Evolutionary conservation across 2,888 invertebrate species (phyloP), one percentile per base, ranked within the genome.

Genomic region (Abrostola tripartita): DNA sequence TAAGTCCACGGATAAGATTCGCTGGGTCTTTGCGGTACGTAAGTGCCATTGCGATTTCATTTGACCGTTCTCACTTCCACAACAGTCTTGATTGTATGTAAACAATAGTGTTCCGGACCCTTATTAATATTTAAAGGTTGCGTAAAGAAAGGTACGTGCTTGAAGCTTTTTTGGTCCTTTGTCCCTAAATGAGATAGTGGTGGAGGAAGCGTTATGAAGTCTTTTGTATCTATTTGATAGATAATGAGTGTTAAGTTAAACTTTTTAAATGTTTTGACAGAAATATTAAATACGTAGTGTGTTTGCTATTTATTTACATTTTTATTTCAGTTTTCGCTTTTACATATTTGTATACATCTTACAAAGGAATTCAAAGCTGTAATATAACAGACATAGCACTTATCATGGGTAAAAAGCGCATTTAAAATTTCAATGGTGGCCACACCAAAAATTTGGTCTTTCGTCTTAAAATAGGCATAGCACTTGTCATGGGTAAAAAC

Each of bases 1-100:
- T 88, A 82, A 82, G 79, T 79, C 68, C 65, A 63, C 68, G 80
- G 78, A 82, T 85, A 87, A 85, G 87, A 87, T 86, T 85, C 85
- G 55, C 64, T 71, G 76, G 72, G 74, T 65, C 71, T 55, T 57
- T 78, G 71, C 64, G 81, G 78, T 83, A 85, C 80, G 79, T 80
- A 85, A 81, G 78, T 77, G 75, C 76, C 78, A 78, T 79, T 76
- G 75, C 78, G 81, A 82, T 84, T 78, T 78, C 81, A 77, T 73
- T 74, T 76, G 72, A 71, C 78, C 78, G 76, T 82, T 79, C 71
- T 71, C 68, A 71, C 74, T 78, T 78, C 52, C 64, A 59, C 71
- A 71, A 65, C 72, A 58, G 76, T 38, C 65, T 74, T 74, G 78
- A 78, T 77, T 78, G 78, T 77, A 70, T 74, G 71, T 71, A 68